phyloP scores from a whole-genome alignment of 2,797 vertebrate species.

The Huso huso region DNA sequence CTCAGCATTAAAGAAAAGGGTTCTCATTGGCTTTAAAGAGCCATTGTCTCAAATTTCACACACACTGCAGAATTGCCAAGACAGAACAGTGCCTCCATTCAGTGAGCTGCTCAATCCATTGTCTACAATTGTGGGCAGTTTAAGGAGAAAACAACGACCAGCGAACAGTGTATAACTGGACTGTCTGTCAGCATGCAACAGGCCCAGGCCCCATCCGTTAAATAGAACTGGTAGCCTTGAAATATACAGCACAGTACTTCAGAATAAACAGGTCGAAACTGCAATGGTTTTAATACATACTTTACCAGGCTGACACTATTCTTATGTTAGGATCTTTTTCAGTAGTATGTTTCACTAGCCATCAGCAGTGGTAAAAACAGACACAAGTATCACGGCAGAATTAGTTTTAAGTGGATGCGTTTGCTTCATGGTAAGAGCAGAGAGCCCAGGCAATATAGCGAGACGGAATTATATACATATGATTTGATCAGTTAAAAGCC shows the following conservation, averaged over 20 bases:
- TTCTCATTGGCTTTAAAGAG: slow-evolving; percentile 30
- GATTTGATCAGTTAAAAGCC: no score
- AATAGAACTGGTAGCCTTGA: slow-evolving; percentile 1
- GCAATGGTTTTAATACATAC: no score
- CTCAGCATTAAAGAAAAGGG: slow-evolving; percentile 29
- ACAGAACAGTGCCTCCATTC: slow-evolving; percentile 23
- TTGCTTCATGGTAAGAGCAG: no score
- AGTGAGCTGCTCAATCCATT: slow-evolving; percentile 18
- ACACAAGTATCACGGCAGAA: no score
- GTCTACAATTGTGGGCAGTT: slow-evolving; percentile 14
- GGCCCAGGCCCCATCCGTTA: slow-evolving; percentile 6
- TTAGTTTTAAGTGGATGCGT: no score
- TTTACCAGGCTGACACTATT: no score
- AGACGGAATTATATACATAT: no score
- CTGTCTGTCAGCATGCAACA: slow-evolving; percentile 21
- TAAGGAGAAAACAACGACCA: slow-evolving; percentile 21
- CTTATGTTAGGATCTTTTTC: no score
- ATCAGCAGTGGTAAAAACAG: no score
- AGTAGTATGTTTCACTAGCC: no score
- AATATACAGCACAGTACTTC: slow-evolving; percentile 17
- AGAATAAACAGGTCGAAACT: not conserved
- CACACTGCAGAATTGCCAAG: slow-evolving; percentile 23
- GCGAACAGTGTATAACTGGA: slow-evolving; percentile 25
- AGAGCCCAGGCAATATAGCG: no score
- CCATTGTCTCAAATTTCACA: slow-evolving; percentile 27